Evolutionary conservation across 2,888 invertebrate species (phyloP), one percentile per base, ranked within the genome.

Genomic region (Calephelis perditalis): DNA sequence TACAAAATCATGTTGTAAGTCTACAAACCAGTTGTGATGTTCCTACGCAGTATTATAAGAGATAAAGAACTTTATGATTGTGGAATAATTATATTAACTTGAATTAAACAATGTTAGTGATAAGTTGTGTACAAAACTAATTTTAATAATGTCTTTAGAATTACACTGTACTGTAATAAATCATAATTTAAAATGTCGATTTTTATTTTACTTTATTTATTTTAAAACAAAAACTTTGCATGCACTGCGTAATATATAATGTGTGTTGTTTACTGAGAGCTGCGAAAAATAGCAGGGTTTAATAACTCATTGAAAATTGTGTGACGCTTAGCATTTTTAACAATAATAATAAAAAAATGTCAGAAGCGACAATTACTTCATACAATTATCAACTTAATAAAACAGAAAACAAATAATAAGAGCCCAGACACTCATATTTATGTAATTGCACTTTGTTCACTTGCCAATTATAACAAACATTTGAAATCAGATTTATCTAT

Each of bases 31-130:
- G 77, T 76, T 82, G 84, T 86, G 84, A 84, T 85, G 82, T 84
- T 84, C 78, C 76, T 82, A 76, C 75, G 76, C 79, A 85, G 83
- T 84, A 85, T 84, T 86, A 84, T 67, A 65, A 73, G 65, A 70
- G 71, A 66, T 75, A 75, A 59, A 67, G 59, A 60, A 58, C 62
- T 63, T 65, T 65, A 60, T 62, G 61, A 67, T 66, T 67, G 67
- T 64, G 60, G 61, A 66, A 63, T 62, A 63, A 62, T 60, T 57
- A 59, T 61, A 44, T 57, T 54, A 61, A 37, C 35, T 65, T 69
- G 58, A 58, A 62, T 43, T 67, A 64, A 62, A 61, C 60, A 59
- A 70, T 68, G 63, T 71, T 66, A 68, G 59, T 63, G 46, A 58
- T 81, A 78, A 78, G 71, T 66, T 72, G 68, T 82, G 78, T 82